phyloP scores from a whole-genome alignment of 2,888 invertebrate species.

The Phaedon cochleariae region DNA sequence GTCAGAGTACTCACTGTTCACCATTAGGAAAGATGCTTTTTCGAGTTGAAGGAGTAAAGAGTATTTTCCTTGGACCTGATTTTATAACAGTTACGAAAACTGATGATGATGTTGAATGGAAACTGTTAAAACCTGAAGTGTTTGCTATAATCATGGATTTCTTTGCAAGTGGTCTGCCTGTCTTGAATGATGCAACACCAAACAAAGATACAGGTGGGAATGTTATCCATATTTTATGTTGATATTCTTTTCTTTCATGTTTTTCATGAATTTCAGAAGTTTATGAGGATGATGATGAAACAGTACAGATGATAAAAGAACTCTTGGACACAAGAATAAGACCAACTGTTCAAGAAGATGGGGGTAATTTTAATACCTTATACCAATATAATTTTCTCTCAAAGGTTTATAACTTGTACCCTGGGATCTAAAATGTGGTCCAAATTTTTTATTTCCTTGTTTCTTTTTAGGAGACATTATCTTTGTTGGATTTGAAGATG shows the following conservation, averaged over 20 bases:
- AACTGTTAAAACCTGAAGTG: slow-evolving; percentile 92
- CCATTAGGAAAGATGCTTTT: slow-evolving; percentile 92
- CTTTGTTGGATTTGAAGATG: slow-evolving; percentile 91
- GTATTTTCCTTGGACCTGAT: slow-evolving; percentile 94
- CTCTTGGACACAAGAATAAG: slow-evolving; percentile 95
- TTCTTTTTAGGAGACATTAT: slow-evolving; percentile 85
- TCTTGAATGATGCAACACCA: slow-evolving; percentile 79
- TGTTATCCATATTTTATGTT: not conserved
- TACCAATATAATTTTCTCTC: no score
- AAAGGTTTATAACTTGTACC: no score
- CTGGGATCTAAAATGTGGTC: no score
- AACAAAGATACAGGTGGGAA: slow-evolving; percentile 77
- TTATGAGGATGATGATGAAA: slow-evolving; percentile 93
- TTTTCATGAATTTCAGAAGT: slow-evolving; percentile 67
- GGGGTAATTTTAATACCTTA: slow-evolving; percentile 65
- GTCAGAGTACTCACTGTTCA: slow-evolving; percentile 81
- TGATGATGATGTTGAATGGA: slow-evolving; percentile 93
- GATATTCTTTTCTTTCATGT: not conserved
- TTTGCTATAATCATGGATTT: slow-evolving; percentile 99
- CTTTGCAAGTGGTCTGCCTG: slow-evolving; percentile 91
- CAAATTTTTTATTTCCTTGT: no score
- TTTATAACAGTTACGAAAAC: slow-evolving; percentile 96
- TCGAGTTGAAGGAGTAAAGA: slow-evolving; percentile 93
- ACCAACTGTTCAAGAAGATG: slow-evolving; percentile 99
- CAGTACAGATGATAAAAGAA: slow-evolving; percentile 98